Evolutionary conservation across 2,113 vertebrate genomes (phyloP).

Genomic region (Crypturellus undulatus): DNA sequence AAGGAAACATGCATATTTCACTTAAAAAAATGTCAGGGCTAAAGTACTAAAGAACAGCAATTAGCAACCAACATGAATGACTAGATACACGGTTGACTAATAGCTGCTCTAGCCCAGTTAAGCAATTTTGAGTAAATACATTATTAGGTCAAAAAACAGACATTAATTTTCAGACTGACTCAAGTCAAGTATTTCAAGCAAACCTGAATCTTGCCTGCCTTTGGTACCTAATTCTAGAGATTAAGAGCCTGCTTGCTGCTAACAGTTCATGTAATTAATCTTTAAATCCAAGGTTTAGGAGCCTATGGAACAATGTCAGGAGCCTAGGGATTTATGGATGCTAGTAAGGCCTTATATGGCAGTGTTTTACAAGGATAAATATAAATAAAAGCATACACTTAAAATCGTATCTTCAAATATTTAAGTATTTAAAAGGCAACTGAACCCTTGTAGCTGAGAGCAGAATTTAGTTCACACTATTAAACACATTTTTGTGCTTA

Average conservation of each 20-base stretch:
- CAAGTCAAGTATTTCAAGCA: slow-evolving; percentile 1
- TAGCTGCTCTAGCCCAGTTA: not conserved
- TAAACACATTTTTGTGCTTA: not conserved
- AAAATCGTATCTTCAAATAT: not conserved
- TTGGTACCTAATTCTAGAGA: not conserved
- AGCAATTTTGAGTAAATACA: not conserved
- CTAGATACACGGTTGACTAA: not conserved
- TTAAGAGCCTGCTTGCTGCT: not conserved
- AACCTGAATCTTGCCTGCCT: not conserved
- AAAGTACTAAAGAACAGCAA: slow-evolving; percentile 4
- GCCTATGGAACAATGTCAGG: not conserved
- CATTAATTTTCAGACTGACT: not conserved
- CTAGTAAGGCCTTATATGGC: not conserved
- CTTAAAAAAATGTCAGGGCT: slow-evolving; percentile 27
- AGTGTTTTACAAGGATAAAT: not conserved
- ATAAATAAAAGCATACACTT: not conserved
- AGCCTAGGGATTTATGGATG: not conserved
- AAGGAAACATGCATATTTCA: slow-evolving; percentile 27
- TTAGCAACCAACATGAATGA: slow-evolving; percentile 2
- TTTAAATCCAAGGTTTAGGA: not conserved
- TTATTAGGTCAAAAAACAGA: not conserved
- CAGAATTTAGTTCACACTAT: not conserved
- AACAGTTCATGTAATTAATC: not conserved
- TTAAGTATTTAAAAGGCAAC: not conserved
- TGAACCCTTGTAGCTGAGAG: not conserved